Evolutionary conservation across 2,888 invertebrate species (phyloP).

Genomic region (Azorinus chamasolen): DNA sequence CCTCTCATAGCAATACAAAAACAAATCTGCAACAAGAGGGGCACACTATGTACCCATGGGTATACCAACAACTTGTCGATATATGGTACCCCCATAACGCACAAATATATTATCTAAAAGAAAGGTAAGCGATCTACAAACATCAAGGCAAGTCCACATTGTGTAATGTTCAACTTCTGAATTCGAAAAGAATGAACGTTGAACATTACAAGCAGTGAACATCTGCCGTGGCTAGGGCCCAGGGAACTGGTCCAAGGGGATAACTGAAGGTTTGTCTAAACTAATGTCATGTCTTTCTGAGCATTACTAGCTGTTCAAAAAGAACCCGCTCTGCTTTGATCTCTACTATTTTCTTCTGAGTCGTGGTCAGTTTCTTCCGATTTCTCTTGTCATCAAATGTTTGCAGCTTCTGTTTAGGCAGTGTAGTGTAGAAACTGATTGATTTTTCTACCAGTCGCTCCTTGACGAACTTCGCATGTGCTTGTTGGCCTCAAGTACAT

Average conservation of each 20-base stretch:
- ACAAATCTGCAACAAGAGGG: no score
- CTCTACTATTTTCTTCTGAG: slow-evolving; percentile 43
- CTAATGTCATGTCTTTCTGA: slow-evolving; percentile 47
- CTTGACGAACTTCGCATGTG: slow-evolving; percentile 29
- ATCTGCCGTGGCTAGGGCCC: slow-evolving; percentile 56
- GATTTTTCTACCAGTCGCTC: slow-evolving; percentile 32
- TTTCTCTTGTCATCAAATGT: slow-evolving; percentile 31
- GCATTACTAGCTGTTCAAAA: slow-evolving; percentile 42
- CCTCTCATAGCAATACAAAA: no score
- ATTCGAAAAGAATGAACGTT: no score
- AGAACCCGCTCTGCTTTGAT: slow-evolving; percentile 48
- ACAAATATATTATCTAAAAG: no score
- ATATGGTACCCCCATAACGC: no score
- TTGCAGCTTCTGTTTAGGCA: slow-evolving; percentile 45
- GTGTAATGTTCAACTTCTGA: no score
- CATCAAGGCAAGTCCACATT: no score
- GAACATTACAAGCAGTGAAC: no score
- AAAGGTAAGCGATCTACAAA: no score
- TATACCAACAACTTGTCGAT: no score
- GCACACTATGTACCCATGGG: no score
- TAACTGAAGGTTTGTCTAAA: slow-evolving; percentile 41
- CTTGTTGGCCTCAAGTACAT: slow-evolving; percentile 27
- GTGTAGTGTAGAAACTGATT: slow-evolving; percentile 34
- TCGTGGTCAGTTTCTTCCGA: slow-evolving; percentile 11
- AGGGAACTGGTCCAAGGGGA: slow-evolving; percentile 51